Evolutionary conservation across 2,797 vertebrate genomes (phyloP), one percentile per base, ranked within the genome.

Genomic region (Astyanax mexicanus): DNA sequence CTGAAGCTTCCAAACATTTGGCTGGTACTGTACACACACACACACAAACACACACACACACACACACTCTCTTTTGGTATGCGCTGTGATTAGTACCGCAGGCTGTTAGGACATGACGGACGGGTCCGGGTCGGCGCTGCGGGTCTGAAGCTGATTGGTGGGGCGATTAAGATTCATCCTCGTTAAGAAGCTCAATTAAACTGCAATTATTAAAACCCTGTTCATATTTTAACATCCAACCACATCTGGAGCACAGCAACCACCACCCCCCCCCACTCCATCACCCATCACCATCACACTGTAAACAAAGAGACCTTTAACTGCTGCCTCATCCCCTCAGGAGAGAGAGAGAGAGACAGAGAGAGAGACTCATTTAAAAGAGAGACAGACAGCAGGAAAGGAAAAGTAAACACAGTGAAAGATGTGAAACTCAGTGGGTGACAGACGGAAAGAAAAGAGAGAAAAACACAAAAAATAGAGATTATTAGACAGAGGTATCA

Each of bases 141-240:
- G 6, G 72, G 69, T 74, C 23, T 32, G 49, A 38, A 55, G 52
- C 8, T 75, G 75, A 81, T 64, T 69, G 72, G 72, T 65, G 17
- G 44, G 29, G 67, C 13, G 6, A 67, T 89, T 77, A 81, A 83
- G 86, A 93, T 92, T 90, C 86, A 88, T 93, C 88, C 87, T 94
- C 89, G 92, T 94, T 92, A 93, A 86, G 83, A n/a, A 82, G 81
- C 77, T 82, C 83, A 67, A 89, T 90, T 89, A 86, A 91, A 89
- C 86, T 87, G 80, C 69, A 76, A 81, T 86, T 88, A 87, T 84
- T 85, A 88, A 88, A 84, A 74, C 85, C 80, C 74, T 29, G 92
- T 93, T 90, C 87, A 86, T 93, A 92, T 91, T 92, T 93, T 93
- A 91, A 86, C 92, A 57, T 87, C 12, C 47, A 80, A 72, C 83